Base-by-base conservation (phyloP, 2,797 vertebrate genomes). In the Zenarchopterus dispar region DNA sequence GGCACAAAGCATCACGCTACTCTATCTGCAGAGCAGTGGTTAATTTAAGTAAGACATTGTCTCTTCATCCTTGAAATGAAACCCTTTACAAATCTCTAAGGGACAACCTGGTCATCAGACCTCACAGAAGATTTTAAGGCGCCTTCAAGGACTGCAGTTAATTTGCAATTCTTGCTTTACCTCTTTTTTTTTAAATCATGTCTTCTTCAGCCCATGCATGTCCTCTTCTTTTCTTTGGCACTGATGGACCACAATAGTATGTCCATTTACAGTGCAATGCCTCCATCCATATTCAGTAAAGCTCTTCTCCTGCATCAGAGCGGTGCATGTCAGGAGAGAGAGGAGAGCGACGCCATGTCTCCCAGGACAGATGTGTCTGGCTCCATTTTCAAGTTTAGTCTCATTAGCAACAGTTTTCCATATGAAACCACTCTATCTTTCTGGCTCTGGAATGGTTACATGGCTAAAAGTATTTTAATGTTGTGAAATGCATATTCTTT, bases 271-370 rank as follows among this genome's bases (percentile, higher is more conserved):
- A 73, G 58, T 39, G 47, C 24, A 2, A 3, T 15, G 21, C 44
- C 63, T 63, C 56, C 43, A 74, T 74, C 64, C 71, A 64, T 74
- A 69, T 77, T 80, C 67, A 74, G 50, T 4, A 9, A 31, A 68
- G 26, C 56, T 51, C 28, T 45, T 52, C 47, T 74, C 56, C 47
- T 13, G 21, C 60, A 56, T 43, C 54, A 36, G 13, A 60, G 36
- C 31, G n/a, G 22, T 11, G 44, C 9, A 42, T 51, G 50, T 36
- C 56, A 59, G 62, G 31, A 59, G 39, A 51, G 66, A 39, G 53
- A 22, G 26, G 31, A 28, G 33, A 52, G 50, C 2, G 3, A 43
- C 33, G 69, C 62, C 58, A 61, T 73, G 66, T 33, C 64, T 60
- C 62, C 18, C 31, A 78, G 72, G 56, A 73, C 23, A 22, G 33